These are phyloP conservation scores for Caiman crocodilus DNA, from an alignment of 2,797 vertebrate genomes.

Conservation along the genomic window DNA sequence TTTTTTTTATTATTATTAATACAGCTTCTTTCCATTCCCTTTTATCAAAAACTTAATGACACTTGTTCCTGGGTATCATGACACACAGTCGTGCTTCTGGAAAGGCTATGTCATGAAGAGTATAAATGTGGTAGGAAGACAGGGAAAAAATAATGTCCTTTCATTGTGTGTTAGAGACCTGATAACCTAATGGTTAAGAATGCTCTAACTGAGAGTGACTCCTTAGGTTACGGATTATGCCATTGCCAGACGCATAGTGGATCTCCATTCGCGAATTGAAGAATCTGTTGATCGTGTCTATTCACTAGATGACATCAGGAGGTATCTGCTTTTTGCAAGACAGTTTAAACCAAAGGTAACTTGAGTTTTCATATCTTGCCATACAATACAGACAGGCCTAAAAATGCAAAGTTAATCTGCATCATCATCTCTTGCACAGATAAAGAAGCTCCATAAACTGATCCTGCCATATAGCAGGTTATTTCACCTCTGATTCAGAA, in stretches of 20 bases:
- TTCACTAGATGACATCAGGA: conserved; percentile 94
- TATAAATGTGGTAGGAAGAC: neutral
- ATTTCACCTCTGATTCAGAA: neutral
- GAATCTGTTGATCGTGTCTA: conserved; percentile 95
- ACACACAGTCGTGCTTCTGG: conserved; percentile 10
- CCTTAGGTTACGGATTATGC: conserved; percentile 96
- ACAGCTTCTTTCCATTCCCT: neutral
- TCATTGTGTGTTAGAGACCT: neutral
- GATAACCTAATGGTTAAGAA: neutral
- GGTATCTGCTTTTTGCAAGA: conserved; percentile 95
- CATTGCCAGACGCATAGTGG: conserved; percentile 97
- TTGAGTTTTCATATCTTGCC: neutral
- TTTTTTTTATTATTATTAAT: too few species aligned
- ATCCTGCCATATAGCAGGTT: neutral
- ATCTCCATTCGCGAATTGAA: conserved; percentile 93
- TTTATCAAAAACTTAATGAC: neutral
- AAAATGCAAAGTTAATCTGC: neutral
- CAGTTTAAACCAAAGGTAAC: conserved; percentile 98
- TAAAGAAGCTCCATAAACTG: neutral
- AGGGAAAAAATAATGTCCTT: neutral
- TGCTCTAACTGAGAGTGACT: conserved; percentile 13
- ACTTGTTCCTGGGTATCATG: neutral
- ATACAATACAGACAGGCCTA: neutral
- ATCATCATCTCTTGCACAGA: neutral
- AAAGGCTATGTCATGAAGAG: neutral